These are phyloP conservation scores for Aurelia sp. DNA, from an alignment of 30 jellyfish, hydroid and myxozoan species.

Conservation along the genomic window DNA sequence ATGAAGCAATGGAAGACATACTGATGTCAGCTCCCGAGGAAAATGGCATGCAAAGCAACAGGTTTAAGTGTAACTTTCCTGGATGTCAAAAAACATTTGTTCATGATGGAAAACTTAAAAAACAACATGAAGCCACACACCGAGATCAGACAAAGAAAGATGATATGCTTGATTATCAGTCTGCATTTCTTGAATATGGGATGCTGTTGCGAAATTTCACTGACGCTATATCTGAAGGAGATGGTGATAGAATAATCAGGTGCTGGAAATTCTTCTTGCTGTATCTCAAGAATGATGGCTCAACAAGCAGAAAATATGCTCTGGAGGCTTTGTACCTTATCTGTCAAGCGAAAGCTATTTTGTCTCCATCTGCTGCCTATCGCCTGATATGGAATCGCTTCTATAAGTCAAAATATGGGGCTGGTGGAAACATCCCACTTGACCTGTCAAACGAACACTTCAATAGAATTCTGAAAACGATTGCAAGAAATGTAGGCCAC, in stretches of 20 bases:
- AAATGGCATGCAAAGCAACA: no score
- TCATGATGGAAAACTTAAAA: conserved; percentile 20
- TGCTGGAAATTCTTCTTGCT: conserved; percentile 52
- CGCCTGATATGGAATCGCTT: conserved; percentile 60
- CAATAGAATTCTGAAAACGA: conserved; percentile 9
- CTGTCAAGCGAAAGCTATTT: conserved; percentile 20
- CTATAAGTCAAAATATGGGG: conserved; percentile 27
- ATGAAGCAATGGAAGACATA: no score
- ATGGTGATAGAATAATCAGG: conserved; percentile 49
- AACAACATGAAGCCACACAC: conserved; percentile 22
- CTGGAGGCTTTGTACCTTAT: conserved; percentile 47
- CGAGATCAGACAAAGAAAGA: conserved; percentile 24
- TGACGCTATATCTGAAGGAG: conserved; percentile 71
- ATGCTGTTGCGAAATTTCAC: conserved; percentile 45
- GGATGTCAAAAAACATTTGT: no score
- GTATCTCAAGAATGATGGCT: conserved; percentile 50
- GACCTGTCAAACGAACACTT: conserved; percentile 42
- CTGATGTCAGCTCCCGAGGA: no score
- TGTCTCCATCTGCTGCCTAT: conserved; percentile 53
- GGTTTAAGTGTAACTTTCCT: no score
- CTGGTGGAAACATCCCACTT: conserved; percentile 72
- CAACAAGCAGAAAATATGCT: conserved; percentile 45
- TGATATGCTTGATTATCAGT: conserved; percentile 33
- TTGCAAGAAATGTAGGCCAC: conserved; percentile 30
- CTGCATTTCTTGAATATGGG: conserved; percentile 60